phyloP scores from a whole-genome alignment of 2,888 invertebrate genomes.

The Heliconius sara region DNA sequence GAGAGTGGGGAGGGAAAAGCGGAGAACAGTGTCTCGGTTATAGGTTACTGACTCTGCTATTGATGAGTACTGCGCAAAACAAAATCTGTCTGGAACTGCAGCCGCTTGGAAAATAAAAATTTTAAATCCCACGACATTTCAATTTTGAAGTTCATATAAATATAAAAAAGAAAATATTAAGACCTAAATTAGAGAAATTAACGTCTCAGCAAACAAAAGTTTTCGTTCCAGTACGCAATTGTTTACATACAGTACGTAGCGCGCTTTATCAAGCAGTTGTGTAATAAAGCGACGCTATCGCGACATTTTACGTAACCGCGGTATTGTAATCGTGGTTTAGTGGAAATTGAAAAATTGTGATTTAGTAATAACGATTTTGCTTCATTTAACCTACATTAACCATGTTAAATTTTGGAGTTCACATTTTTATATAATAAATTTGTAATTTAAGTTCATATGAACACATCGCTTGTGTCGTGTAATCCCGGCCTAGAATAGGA shows the following conservation, averaged over 20 bases:
- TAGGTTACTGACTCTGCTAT: background rate
- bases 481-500: too few species aligned
- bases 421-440: background rate
- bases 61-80: background rate
- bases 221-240: conserved; percentile 34
- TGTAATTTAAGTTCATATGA: too few species aligned
- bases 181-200: conserved; percentile 21
- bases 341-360: conserved; percentile 24
- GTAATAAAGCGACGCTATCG: conserved; percentile 41
- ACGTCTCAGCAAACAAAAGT: conserved; percentile 22
- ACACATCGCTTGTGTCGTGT: too few species aligned
- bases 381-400: background rate
- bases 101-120: background rate
- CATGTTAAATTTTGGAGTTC: background rate
- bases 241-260: conserved; percentile 33
- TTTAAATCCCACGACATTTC: background rate
- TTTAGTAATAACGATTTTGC: background rate
- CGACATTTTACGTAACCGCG: conserved; percentile 34
- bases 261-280: conserved; percentile 36
- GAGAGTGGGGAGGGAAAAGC: too few species aligned
- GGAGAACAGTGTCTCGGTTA: background rate
- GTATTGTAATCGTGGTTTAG: conserved; percentile 32
- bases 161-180: background rate
- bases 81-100: background rate
- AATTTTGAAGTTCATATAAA: background rate